Evolutionary conservation across 2,797 vertebrate genomes (phyloP), one percentile per base, ranked within the genome.

Genomic region (Eutrigla gurnardus): DNA sequence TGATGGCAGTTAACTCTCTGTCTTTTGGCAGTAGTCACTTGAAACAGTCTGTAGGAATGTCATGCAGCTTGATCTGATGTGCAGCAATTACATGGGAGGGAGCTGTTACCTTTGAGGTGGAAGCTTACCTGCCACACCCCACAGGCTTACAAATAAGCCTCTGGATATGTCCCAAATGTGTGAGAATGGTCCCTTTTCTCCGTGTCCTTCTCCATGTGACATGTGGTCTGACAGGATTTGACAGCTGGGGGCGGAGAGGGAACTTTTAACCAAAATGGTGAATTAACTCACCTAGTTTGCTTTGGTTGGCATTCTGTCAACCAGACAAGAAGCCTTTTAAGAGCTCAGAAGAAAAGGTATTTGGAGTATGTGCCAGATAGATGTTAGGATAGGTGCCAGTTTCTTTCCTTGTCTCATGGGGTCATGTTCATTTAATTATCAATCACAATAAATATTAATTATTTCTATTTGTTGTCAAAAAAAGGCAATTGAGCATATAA

Each of bases 71-170:
- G 85, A 91, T 90, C 80, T 88, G 79, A 89, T 84, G 88, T 86
- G 18, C 81, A 81, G 84, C 88, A 92, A 91, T 90, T 90, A 91
- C 85, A 79, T 81, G 86, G 87, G 84, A 89, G 87, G 88, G 85
- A 83, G 65, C 80, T 74, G 62, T 66, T 73, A 88, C 74, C 86
- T 93, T 89, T 91, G 75, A 90, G 90, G 80, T 83, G 78, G 70
- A 82, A 58, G 73, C 74, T 84, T 82, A 92, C 79, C 85, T 86
- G 81, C 89, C 90, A 86, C 89, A 84, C 85, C 91, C 90, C 80
- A 61, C 70, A 83, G 75, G 66, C 81, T 84, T 84, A 84, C 81
- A 89, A 89, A 91, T 86, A 80, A 86, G 80, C 83, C 78, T 78
- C 81, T 87, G 84, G 89, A 89, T 62, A 80, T 15, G 4, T 81